Base-by-base conservation (phyloP, 2,888 invertebrate species). In the Halictus ligatus region DNA sequence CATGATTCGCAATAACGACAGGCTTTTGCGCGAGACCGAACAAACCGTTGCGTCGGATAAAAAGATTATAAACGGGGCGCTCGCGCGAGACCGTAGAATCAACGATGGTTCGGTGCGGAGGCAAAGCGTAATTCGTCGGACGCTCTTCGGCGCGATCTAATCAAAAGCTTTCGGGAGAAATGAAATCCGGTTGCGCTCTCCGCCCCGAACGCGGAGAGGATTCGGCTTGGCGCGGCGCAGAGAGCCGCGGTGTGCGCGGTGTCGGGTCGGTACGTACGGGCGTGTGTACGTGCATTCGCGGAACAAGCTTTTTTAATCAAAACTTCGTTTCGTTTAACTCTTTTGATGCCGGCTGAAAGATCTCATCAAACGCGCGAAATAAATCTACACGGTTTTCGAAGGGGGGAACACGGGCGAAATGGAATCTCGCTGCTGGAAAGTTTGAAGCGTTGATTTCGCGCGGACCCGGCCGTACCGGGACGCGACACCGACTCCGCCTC, bases 331-430 rank as follows among this genome's bases (percentile, higher is more conserved):
- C 80, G 79, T 74, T 83, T 77, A 75, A 83, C 35, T 73, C 50
- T 74, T 78, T 85, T 83, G 78, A 67, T 71, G 75, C 78, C 54
- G 54, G 74, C 50, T 75, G 78, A 85, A 84, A 83, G 83, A 82
- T 67, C 84, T 82, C 83, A 67, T 79, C 78, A 85, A 73, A 58
- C 82, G 74, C 50, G 75, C 64, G 78, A 76, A 78, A 79, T 75
- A 82, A 78, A 85, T 78, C 78, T n/a, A 35, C 48, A 15, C 18
- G 64, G 64, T 64, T 64, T 64, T 64, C 64, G 29, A 15, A 29
- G 18, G 64, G 64, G 64, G 29, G 64, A 15, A 29, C 2, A 18
- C 2, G 15, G 7, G 15, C 64, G 25, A 7, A 64, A 29, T 29
- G 64, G 64, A 64, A 64, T 64, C 64, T 64, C 64, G 29, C 29